phyloP scores from a whole-genome alignment of 2,888 invertebrate species.

The Diadegma fenestrale region DNA sequence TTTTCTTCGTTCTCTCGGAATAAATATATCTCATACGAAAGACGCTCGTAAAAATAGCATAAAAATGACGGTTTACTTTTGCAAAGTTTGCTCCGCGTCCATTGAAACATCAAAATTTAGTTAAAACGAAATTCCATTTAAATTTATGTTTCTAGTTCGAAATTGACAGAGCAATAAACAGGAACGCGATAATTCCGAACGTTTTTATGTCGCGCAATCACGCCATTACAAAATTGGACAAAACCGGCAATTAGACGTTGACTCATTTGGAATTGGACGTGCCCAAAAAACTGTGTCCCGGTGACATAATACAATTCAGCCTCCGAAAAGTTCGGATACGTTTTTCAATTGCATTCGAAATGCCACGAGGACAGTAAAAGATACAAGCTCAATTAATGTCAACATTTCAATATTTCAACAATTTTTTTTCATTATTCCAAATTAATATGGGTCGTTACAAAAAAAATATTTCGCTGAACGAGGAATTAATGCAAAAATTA shows the following conservation, averaged over 20 bases:
- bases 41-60: neutral
- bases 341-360: slow-evolving; percentile 73
- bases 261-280: slow-evolving; percentile 83
- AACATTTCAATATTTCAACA: no score
- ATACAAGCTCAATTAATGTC: slow-evolving; percentile 70
- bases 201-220: slow-evolving; percentile 87
- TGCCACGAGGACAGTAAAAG: slow-evolving; percentile 70
- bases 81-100: neutral
- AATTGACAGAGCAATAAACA: slow-evolving; percentile 86
- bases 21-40: neutral
- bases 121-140: neutral
- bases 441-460: no score
- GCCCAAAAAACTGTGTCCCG: slow-evolving; percentile 70
- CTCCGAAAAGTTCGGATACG: slow-evolving; percentile 74
- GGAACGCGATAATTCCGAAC: slow-evolving; percentile 86
- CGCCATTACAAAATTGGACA: slow-evolving; percentile 85
- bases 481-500: no score
- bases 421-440: no score
- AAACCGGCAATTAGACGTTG: slow-evolving; percentile 85
- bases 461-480: no score
- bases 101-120: slow-evolving; percentile 26
- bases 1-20: neutral
- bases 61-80: neutral
- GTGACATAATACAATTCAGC: slow-evolving; percentile 80
- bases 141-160: slow-evolving; percentile 85